These are phyloP conservation scores for Notechis scutatus DNA, from an alignment of 2,113 vertebrate species.

Conservation along the genomic window DNA sequence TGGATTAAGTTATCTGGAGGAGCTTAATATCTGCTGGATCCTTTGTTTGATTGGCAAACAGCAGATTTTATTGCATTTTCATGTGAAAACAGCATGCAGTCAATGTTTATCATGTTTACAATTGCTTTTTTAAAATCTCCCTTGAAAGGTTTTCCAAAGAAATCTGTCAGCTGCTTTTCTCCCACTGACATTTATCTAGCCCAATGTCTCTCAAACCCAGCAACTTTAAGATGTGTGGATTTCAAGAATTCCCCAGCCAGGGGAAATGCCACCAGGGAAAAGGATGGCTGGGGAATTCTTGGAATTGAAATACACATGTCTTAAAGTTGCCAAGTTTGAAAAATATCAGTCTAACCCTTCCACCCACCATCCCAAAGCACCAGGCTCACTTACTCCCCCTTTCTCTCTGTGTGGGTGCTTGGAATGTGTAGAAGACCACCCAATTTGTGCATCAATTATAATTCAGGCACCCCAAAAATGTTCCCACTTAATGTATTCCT, in stretches of 20 bases:
- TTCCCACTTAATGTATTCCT: neutral
- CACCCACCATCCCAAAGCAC: neutral
- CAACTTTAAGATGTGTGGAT: neutral
- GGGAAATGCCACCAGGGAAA: neutral
- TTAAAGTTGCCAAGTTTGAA: neutral
- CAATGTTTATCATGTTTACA: conserved; percentile 32
- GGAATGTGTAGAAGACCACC: neutral
- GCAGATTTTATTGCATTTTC: conserved; percentile 36
- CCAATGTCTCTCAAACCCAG: neutral
- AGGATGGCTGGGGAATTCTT: neutral
- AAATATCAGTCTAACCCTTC: neutral
- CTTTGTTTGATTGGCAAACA: conserved; percentile 27
- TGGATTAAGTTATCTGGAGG: conserved; percentile 28
- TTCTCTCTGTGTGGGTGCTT: neutral
- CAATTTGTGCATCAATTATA: neutral
- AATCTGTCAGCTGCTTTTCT: conserved; percentile 17
- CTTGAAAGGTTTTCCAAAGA: conserved; percentile 26
- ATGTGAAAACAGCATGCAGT: neutral
- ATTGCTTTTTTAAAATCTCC: conserved; percentile 25
- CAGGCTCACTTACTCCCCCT: neutral
- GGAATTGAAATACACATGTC: neutral
- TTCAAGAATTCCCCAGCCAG: neutral
- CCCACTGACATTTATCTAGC: neutral
- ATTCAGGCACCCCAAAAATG: neutral
- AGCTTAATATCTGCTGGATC: conserved; percentile 25